A percentile compares a stretch with the other conserved stretches of the same genome.
These are phyloP conservation scores for Ascidia mentula DNA, from an alignment of 23 tunicate species.

Conservation along the genomic window DNA sequence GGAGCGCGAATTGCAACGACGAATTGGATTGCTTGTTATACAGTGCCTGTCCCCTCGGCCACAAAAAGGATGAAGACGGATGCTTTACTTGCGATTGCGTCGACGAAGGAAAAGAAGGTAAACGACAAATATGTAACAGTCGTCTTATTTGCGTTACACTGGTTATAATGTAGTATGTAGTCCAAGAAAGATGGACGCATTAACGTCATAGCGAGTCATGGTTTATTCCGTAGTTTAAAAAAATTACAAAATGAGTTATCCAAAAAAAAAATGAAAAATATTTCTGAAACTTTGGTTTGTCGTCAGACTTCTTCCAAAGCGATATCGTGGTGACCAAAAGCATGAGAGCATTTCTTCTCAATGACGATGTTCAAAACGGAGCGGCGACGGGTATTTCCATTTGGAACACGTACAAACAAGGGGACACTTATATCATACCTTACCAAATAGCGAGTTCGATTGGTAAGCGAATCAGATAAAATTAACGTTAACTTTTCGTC, in stretches of 20 bases:
- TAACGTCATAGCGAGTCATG: too few relatives aligned
- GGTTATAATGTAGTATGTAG: too few relatives aligned
- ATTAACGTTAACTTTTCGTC: too few relatives aligned
- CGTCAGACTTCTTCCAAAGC: background rate
- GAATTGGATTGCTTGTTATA: background rate
- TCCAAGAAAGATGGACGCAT: too few relatives aligned
- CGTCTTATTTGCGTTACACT: too few relatives aligned
- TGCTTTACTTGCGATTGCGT: background rate
- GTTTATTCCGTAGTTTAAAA: too few relatives aligned
- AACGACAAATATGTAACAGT: too few relatives aligned
- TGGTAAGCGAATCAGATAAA: too few relatives aligned
- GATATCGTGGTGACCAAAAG: background rate
- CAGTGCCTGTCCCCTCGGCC: background rate
- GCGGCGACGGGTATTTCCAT: constrained; percentile 17
- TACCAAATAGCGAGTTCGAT: constrained; percentile 20
- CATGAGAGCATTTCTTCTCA: background rate
- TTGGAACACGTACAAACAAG: constrained; percentile 26
- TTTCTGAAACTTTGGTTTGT: background rate
- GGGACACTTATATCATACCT: constrained; percentile 32
- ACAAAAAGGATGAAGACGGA: background rate
- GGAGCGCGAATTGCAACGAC: background rate
- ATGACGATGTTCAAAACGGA: constrained; percentile 10
- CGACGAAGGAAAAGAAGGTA: background rate
- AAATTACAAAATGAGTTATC: too few relatives aligned
- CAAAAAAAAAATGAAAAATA: too few relatives aligned